Evolutionary conservation across 1,140 invertebrate genomes (phyloP), one percentile per base, ranked within the genome.

Genomic region (Zeugodacus cucurbitae): DNA sequence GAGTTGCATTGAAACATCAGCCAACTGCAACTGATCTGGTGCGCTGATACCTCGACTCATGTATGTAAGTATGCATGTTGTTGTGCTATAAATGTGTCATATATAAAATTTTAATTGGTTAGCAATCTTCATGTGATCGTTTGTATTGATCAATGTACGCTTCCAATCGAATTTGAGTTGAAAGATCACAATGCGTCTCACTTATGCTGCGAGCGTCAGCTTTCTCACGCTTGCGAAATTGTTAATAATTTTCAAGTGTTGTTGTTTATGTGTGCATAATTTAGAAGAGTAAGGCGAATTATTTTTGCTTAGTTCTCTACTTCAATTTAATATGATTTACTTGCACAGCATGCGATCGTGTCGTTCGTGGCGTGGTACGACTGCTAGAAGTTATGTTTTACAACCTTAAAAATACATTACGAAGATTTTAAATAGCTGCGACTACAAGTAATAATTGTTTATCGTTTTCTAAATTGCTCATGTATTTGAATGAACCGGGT

Each of bases 211-310:
- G 67, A 37, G 67, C 34, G 67, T 32, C 22, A 37, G 67, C 67
- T 74, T 74, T 74, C 67, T 74, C 67, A 74, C 67, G 67, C 67
- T 74, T 37, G 67, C 67, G 20, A 41, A 74, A 74, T 37, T n/a
- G 17, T 74, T 74, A 11, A 74, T 74, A 74, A 74, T 32, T 41
- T 74, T 41, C 34, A 74, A 74, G 67, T 41, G 20, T 22, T 74
- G 20, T 22, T 74, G 32, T 37, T 37, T 8, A 74, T 62, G 10
- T 11, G 10, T 10, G 26, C 64, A 17, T 37, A 74, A 74, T 74
- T 74, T 74, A 41, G 67, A 74, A 74, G 34, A 74, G 67, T 10
- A 17, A 17, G 37, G 2, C 2, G 32, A 41, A 41, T 14, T 37
- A 2, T 74, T 41, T 37, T 2, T 34, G 14, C 3, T 32, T 10